Percentiles rank a stretch among this genome's conserved stretches.
These are phyloP conservation scores for Steromphala cineraria DNA, from an alignment of 2,888 invertebrate genomes.

Conservation along the genomic window DNA sequence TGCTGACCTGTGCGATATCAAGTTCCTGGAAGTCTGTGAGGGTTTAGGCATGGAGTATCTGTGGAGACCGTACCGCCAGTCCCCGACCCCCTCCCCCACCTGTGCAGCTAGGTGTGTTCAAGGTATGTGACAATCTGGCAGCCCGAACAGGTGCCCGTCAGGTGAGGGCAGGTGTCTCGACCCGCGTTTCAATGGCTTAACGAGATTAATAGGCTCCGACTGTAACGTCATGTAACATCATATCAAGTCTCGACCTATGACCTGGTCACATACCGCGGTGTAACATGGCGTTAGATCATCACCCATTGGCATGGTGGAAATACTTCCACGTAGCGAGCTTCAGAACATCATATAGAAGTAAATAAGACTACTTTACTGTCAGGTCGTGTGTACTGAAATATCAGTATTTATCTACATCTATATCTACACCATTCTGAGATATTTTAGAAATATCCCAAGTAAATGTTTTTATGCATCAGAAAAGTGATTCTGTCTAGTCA, in stretches of 20 bases:
- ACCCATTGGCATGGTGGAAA: no score
- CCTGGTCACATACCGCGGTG: background rate
- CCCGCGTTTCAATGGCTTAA: background rate
- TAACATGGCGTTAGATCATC: no score
- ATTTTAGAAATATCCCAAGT: no score
- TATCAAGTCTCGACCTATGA: background rate
- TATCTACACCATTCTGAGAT: no score
- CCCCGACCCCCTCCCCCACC: background rate
- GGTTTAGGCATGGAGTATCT: background rate
- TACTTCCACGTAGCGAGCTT: no score
- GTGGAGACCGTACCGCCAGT: background rate
- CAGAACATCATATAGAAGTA: no score
- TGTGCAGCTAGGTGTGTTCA: background rate
- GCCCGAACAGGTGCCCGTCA: background rate
- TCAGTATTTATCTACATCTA: no score
- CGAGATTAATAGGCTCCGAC: background rate
- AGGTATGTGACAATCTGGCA: slow-evolving; percentile 9
- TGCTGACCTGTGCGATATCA: background rate
- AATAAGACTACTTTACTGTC: no score
- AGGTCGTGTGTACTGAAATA: no score
- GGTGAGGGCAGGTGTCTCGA: background rate
- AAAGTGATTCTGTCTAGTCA: no score
- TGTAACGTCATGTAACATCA: background rate
- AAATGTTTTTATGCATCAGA: no score
- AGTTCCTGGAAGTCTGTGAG: background rate